Percentiles rank a stretch among this genome's conserved stretches.
Evolutionary conservation across 1,140 invertebrate species (phyloP).

Genomic region (Geopemphigus sp.): DNA sequence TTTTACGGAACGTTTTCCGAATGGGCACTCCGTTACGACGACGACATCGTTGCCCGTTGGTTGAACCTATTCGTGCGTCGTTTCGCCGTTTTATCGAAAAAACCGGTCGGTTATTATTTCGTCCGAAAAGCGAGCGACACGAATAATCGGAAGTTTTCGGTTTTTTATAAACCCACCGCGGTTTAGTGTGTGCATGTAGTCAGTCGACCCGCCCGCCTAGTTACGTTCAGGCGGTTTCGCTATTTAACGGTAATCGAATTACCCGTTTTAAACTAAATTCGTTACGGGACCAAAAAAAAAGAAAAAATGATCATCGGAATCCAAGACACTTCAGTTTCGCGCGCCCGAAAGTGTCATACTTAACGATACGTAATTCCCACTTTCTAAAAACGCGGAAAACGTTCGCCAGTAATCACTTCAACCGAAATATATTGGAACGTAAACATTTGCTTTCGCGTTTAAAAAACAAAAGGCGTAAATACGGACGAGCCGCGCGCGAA

Average conservation of each 20-base stretch:
- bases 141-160: no score
- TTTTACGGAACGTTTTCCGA: no score
- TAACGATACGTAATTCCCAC: neutral
- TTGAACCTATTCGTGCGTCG: no score
- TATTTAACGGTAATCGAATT: conserved; percentile 1
- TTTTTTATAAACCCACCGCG: no score
- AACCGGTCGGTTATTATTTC: no score
- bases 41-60: no score
- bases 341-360: neutral
- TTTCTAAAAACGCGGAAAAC: conserved; percentile 12
- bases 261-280: neutral
- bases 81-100: no score
- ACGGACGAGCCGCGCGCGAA: neutral
- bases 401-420: conserved; percentile 10
- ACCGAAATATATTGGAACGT: conserved; percentile 25
- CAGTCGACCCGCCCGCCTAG: no score
- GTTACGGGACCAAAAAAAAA: neutral
- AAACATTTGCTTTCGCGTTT: neutral
- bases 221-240: neutral
- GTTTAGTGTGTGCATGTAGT: no score
- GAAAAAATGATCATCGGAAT: neutral
- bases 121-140: no score
- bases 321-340: neutral
- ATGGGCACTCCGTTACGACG: no score
- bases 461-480: neutral